Evolutionary conservation across 2,888 invertebrate species (phyloP).

Genomic region (Eristalinus aeneus): DNA sequence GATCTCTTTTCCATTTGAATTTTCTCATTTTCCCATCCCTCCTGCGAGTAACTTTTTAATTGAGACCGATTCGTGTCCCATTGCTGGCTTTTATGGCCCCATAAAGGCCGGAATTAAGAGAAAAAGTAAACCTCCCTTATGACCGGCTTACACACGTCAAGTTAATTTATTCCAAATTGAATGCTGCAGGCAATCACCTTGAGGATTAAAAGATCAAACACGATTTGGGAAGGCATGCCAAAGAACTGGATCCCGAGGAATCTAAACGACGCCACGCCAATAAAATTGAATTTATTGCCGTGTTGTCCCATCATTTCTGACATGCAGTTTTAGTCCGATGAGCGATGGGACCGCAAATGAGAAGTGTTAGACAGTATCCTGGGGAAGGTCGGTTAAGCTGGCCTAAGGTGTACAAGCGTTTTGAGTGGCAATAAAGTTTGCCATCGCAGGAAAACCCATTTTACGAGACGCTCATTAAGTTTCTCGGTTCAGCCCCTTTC

Average conservation of each 20-base stretch:
- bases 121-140: not conserved
- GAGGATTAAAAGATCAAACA: conserved; percentile 42
- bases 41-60: not conserved
- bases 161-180: conserved; percentile 51
- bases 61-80: not conserved
- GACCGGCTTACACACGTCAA: conserved; percentile 1
- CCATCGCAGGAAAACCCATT: conserved; percentile 21
- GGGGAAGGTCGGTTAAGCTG: not conserved
- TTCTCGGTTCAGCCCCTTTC: conserved; percentile 19
- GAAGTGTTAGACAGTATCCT: not conserved
- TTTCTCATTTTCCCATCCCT: not conserved
- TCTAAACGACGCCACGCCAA: not conserved
- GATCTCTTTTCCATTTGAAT: not conserved
- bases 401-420: not conserved
- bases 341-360: not conserved
- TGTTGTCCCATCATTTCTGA: not conserved
- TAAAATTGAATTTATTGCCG: not conserved
- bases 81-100: not conserved
- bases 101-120: not conserved
- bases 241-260: not conserved
- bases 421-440: conserved; percentile 38
- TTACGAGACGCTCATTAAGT: conserved; percentile 46
- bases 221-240: conserved; percentile 11
- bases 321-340: not conserved
- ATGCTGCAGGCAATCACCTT: conserved; percentile 11